Percentiles rank a stretch among this genome's conserved stretches.
Conservation (phyloP, 2,888 invertebrate species). For the Bursaphelenchus okinawaensis region DNA sequence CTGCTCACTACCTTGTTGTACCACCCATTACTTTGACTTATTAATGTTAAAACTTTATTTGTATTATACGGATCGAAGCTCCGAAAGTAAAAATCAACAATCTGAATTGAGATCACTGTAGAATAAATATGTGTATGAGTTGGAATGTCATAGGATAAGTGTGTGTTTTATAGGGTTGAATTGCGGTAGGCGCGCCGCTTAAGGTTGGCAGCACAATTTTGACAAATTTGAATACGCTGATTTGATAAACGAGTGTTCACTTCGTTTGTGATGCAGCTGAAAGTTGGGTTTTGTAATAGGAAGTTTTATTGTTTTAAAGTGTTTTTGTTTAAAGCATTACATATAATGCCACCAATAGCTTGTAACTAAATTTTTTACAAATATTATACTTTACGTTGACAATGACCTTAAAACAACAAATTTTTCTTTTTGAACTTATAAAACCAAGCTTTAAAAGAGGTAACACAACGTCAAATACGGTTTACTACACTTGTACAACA, state of each 20-base stretch:
- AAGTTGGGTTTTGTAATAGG: neutral
- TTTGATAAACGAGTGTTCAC: constrained; percentile 5
- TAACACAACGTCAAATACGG: neutral
- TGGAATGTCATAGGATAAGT: neutral
- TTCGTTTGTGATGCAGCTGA: constrained; percentile 14
- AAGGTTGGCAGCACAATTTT: neutral
- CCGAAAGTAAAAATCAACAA: no score
- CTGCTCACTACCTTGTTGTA: no score
- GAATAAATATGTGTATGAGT: neutral
- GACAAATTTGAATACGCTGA: constrained; percentile 11
- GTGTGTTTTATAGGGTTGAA: neutral
- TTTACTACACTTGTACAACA: neutral
- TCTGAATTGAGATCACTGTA: neutral
- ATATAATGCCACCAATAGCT: no score
- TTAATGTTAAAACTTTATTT: no score
- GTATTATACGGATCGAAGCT: no score
- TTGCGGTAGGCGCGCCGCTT: neutral
- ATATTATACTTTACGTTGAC: neutral
- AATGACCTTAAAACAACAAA: neutral
- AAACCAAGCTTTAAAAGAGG: neutral
- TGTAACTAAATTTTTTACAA: neutral
- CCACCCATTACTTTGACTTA: no score
- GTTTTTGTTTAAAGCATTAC: neutral
- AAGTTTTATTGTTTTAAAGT: neutral
- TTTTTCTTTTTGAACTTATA: neutral